phyloP scores from a whole-genome alignment of 1,140 invertebrate genomes.

The Ostrea denselamellosa region DNA sequence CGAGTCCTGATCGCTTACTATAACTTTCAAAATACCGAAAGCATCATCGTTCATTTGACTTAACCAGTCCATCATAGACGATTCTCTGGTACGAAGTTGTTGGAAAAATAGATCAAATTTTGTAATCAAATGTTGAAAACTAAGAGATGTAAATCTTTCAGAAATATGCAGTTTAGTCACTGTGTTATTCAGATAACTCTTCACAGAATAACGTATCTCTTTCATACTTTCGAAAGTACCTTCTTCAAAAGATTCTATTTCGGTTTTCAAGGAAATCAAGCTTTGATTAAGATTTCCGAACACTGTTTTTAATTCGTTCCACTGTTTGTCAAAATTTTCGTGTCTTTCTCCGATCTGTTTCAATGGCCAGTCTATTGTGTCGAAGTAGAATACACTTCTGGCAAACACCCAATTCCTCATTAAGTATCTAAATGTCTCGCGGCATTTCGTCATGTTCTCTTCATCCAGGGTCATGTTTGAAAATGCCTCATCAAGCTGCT shows the following conservation, averaged over 20 bases:
- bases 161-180: slow-evolving; percentile 57
- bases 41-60: slow-evolving; percentile 47
- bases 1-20: slow-evolving; percentile 61
- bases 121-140: slow-evolving; percentile 54
- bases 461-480: slow-evolving; percentile 40
- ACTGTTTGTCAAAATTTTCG: slow-evolving; percentile 47
- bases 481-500: slow-evolving; percentile 37
- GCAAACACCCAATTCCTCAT: slow-evolving; percentile 48
- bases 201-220: slow-evolving; percentile 34
- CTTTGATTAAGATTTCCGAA: slow-evolving; percentile 50
- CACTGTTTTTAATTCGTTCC: slow-evolving; percentile 50
- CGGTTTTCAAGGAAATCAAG: slow-evolving; percentile 31
- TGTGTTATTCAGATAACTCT: slow-evolving; percentile 55
- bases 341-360: slow-evolving; percentile 50
- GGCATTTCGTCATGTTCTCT: slow-evolving; percentile 33
- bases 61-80: slow-evolving; percentile 57
- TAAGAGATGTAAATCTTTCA: slow-evolving; percentile 51
- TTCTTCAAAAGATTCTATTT: slow-evolving; percentile 47
- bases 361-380: slow-evolving; percentile 59
- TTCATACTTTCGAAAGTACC: slow-evolving; percentile 52
- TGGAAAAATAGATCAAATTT: slow-evolving; percentile 61
- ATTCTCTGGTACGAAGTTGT: slow-evolving; percentile 59
- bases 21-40: slow-evolving; percentile 52
- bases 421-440: slow-evolving; percentile 44
- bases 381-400: slow-evolving; percentile 59